phyloP scores from a whole-genome alignment of 2,113 vertebrate species.

The Hymenochirus boettgeri region DNA sequence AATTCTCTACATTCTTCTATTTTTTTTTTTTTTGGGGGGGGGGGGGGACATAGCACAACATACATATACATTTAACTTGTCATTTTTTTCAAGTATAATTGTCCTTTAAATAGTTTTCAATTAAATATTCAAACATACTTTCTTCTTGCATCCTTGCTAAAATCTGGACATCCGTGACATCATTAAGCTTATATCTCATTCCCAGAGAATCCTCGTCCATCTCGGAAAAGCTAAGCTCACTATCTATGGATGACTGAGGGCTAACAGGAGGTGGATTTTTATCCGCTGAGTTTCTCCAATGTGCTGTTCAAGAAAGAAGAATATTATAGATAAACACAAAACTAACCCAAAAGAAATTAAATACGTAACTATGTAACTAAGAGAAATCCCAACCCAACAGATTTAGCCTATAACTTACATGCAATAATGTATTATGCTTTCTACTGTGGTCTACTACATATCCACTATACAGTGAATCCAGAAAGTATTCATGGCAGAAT shows the following conservation, averaged over 20 bases:
- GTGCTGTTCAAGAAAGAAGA: conserved; percentile 60
- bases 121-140: conserved; percentile 74
- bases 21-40: no score
- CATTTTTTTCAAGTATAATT: no score
- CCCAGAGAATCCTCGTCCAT: conserved; percentile 98
- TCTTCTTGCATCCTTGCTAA: conserved; percentile 97
- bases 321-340: background rate
- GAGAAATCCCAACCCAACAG: no score
- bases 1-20: no score
- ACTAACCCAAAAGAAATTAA: background rate
- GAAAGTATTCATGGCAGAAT: background rate
- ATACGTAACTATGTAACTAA: background rate
- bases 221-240: conserved; percentile 95
- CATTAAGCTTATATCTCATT: conserved; percentile 94
- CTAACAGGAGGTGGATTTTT: conserved; percentile 84
- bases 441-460: background rate
- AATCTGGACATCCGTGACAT: conserved; percentile 97
- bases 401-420: no score
- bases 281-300: conserved; percentile 79
- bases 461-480: background rate
- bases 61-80: no score
- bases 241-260: conserved; percentile 94
- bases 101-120: background rate
- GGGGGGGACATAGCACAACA: no score
- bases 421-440: no score